Evolutionary conservation across 2,113 vertebrate species (phyloP), one percentile per base, ranked within the genome.

Genomic region (Notothenia coriiceps): DNA sequence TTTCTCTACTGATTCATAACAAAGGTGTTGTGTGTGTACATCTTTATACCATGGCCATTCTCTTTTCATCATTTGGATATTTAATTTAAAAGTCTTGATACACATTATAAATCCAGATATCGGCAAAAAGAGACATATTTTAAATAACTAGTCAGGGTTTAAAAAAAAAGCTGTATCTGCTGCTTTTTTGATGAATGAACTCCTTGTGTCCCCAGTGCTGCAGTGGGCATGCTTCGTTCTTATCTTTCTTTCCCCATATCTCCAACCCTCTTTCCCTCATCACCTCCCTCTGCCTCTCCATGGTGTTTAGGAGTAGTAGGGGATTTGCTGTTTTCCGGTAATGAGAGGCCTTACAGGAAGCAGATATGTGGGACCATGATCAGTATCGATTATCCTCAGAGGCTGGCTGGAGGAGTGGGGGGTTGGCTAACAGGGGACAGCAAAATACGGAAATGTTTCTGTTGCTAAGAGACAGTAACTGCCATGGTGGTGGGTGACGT

Each of bases 361-460:
- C 78, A 72, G 78, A 85, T 90, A 91, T 89, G 89, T 91, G 86
- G 88, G 85, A 87, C 88, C 76, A 81, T 93, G 87, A 94, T 94
- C 91, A 89, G 74, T 93, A 95, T 94, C 60, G 92, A 95, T 95
- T 91, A 89, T 86, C 65, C 71, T 82, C 82, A 64, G 81, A 64
- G 77, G 83, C 78, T 59, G 4, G 46, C 46, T 43, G 51, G 57
- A 73, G 65, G 35, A 20, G 11, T 59, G 69, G 67, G 66, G 66
- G 68, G 40, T 61, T 65, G 10, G 6, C 1, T 17, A 66, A 75
- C 47, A 52, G 43, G 69, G 70, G 70, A 68, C 74, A 66, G 74
- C 18, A 12, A 79, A 75, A 74, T 77, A 67, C 47, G 50, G 75
- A 82, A 79, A 86, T 81, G 64, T 82, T 86, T 85, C 71, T 81